These are phyloP conservation scores for Eurystomus gularis DNA, from an alignment of 2,113 vertebrate genomes.

Conservation along the genomic window DNA sequence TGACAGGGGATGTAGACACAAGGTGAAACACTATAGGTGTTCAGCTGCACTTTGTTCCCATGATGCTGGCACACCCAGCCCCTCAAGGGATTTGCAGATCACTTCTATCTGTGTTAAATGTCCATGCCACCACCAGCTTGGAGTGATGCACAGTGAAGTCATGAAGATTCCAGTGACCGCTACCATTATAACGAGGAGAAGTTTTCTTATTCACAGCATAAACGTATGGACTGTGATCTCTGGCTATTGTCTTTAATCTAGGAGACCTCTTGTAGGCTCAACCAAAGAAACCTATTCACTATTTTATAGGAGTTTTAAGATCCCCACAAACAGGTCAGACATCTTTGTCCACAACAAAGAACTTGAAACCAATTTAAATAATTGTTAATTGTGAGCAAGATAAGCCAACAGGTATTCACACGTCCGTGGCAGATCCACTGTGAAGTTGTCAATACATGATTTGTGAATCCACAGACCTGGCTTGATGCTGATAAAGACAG, in stretches of 20 bases:
- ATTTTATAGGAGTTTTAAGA: neutral
- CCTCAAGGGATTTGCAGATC: neutral
- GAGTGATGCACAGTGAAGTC: neutral
- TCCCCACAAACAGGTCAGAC: neutral
- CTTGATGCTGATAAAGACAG: slow-evolving; percentile 17
- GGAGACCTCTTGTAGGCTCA: neutral
- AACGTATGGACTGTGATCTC: neutral
- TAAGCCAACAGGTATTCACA: neutral
- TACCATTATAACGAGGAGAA: neutral
- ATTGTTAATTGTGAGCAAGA: neutral
- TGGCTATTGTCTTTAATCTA: neutral
- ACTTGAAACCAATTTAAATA: neutral
- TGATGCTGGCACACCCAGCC: neutral
- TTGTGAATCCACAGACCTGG: neutral
- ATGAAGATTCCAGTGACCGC: neutral
- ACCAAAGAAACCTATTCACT: neutral
- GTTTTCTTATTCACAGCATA: neutral
- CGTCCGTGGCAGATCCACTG: neutral
- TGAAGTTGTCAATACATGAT: neutral
- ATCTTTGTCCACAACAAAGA: neutral
- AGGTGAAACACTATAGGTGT: neutral
- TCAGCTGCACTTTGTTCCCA: neutral
- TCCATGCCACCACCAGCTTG: neutral
- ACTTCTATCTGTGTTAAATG: neutral
- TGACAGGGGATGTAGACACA: neutral